phyloP scores from a whole-genome alignment of 2,113 vertebrate genomes.

The Hemiscyllium ocellatum region DNA sequence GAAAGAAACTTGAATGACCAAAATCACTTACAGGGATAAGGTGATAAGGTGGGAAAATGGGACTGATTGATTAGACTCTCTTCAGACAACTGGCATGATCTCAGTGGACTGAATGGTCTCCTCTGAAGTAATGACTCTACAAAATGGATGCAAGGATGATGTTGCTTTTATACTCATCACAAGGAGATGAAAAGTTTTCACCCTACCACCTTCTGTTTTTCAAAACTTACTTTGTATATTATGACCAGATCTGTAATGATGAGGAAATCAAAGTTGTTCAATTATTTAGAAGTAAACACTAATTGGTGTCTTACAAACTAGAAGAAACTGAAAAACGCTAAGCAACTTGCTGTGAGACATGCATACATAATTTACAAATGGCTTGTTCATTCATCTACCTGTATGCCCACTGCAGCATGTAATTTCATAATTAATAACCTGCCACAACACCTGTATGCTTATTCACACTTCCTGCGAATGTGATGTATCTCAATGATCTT shows the following conservation, averaged over 20 bases:
- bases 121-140: not conserved
- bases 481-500: constrained; percentile 28
- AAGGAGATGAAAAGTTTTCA: not conserved
- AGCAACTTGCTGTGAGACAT: constrained; percentile 36
- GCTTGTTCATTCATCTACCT: constrained; percentile 19
- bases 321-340: constrained; percentile 23
- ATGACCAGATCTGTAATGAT: constrained; percentile 21
- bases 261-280: constrained; percentile 33
- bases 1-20: not conserved
- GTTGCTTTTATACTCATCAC: not conserved
- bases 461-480: constrained; percentile 19
- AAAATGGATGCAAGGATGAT: not conserved
- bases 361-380: constrained; percentile 29
- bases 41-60: not conserved
- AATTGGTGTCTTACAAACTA: constrained; percentile 32
- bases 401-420: constrained; percentile 24
- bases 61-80: not conserved
- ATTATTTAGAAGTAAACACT: constrained; percentile 32
- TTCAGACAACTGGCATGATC: not conserved
- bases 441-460: not conserved
- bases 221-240: constrained; percentile 13
- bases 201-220: not conserved
- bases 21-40: not conserved
- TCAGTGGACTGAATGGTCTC: not conserved
- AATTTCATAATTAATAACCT: constrained; percentile 33